phyloP scores from a whole-genome alignment of 2,113 vertebrate species.

The Odontesthes bonariensis region DNA sequence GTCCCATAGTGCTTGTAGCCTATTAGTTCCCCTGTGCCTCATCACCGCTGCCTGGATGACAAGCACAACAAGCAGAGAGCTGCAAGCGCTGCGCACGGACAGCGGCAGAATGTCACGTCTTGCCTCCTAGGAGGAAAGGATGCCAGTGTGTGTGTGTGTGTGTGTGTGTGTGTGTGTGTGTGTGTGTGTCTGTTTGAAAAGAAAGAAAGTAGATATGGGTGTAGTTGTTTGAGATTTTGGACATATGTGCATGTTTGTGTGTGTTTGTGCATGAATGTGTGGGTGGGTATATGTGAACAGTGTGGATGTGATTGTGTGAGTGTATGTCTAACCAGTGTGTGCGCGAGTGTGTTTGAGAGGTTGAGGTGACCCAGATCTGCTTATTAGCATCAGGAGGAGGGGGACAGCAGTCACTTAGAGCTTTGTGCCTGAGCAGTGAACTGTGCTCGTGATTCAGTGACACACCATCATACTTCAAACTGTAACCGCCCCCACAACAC shows the following conservation, averaged over 20 bases:
- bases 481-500: conserved; percentile 44
- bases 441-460: conserved; percentile 75
- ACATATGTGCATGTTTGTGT: conserved; percentile 27
- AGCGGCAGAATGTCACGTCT: conserved; percentile 66
- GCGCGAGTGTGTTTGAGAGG: conserved; percentile 51
- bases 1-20: conserved; percentile 63
- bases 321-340: conserved; percentile 20
- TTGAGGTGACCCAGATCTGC: conserved; percentile 81
- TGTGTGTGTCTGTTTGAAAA: conserved; percentile 8
- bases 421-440: conserved; percentile 83
- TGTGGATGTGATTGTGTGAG: conserved; percentile 27
- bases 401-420: conserved; percentile 72
- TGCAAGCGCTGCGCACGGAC: conserved; percentile 48
- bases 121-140: conserved; percentile 53
- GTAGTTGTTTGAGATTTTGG: conserved; percentile 33
- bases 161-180: conserved; percentile 11
- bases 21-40: conserved; percentile 49
- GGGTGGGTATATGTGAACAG: conserved; percentile 12
- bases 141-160: conserved; percentile 12
- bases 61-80: conserved; percentile 66
- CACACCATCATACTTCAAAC: conserved; percentile 72
- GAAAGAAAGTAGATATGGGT: conserved; percentile 17
- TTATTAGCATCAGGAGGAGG: conserved; percentile 78
- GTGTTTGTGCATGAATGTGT: conserved; percentile 25
- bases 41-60: conserved; percentile 64